A percentile compares a stretch with the other conserved stretches of the same genome.
Evolutionary conservation across 1,140 invertebrate species (phyloP).

Genomic region (Trachymyrmex septentrionalis): DNA sequence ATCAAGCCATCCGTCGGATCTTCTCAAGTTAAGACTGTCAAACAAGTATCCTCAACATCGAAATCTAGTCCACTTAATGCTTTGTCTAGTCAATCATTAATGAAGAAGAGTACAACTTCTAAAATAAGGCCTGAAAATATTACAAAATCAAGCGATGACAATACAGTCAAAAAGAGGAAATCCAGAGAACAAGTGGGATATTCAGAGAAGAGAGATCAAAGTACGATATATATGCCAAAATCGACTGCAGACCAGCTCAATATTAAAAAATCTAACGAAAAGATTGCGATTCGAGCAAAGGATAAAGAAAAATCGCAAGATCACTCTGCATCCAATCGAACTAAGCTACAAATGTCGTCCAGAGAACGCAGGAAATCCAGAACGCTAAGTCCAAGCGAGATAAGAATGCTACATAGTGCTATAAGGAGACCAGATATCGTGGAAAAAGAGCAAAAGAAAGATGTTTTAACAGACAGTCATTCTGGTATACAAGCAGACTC

Average conservation of each 20-base stretch:
- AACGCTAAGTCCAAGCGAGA: conserved; percentile 81
- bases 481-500: not conserved
- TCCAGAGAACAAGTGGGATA: conserved; percentile 48
- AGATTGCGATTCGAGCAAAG: not conserved
- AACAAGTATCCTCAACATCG: conserved; percentile 41
- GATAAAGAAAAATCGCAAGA: conserved; percentile 34
- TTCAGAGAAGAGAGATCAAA: conserved; percentile 77
- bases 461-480: not conserved
- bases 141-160: conserved; percentile 25
- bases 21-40: conserved; percentile 35
- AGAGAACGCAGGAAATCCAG: conserved; percentile 78
- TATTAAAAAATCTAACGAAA: conserved; percentile 45
- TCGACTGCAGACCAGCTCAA: conserved; percentile 63
- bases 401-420: conserved; percentile 76
- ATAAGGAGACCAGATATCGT: not conserved
- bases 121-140: conserved; percentile 40
- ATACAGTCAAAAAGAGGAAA: conserved; percentile 40
- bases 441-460: conserved; percentile 38
- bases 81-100: conserved; percentile 14
- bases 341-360: conserved; percentile 1
- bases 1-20: conserved; percentile 22
- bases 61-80: conserved; percentile 32
- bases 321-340: not conserved
- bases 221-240: conserved; percentile 78
- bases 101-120: conserved; percentile 45